Evolutionary conservation across 2,797 vertebrate genomes (phyloP).

Genomic region (Pygocentrus nattereri): DNA sequence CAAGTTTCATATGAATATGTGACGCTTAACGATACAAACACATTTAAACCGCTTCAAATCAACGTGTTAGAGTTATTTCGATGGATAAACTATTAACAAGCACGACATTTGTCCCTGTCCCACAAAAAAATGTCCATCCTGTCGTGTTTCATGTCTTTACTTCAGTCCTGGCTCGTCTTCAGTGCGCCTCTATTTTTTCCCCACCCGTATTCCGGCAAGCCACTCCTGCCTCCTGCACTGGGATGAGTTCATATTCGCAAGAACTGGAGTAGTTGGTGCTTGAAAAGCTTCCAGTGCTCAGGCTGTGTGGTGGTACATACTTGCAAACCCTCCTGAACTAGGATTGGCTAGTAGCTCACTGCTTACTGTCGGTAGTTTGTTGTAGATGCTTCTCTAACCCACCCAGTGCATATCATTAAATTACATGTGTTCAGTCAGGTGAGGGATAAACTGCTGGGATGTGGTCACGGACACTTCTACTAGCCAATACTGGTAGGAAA

Average conservation of each 20-base stretch:
- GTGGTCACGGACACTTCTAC: neutral
- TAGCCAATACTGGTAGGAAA: neutral
- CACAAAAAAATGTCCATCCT: neutral
- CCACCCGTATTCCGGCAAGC: neutral
- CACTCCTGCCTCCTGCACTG: neutral
- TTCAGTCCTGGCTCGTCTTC: conserved; percentile 20
- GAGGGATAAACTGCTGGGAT: neutral
- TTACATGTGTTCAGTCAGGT: neutral
- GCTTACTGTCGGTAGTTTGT: neutral
- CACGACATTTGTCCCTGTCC: conserved; percentile 30
- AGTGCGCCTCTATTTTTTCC: neutral
- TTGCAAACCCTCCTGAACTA: neutral
- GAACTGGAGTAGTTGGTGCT: neutral
- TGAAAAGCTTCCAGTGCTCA: neutral
- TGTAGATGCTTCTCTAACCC: neutral
- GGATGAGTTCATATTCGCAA: neutral
- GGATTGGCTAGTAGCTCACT: neutral
- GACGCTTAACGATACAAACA: conserved; percentile 50
- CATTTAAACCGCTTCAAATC: conserved; percentile 38
- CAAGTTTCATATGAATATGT: neutral
- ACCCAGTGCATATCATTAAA: neutral
- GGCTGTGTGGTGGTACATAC: neutral
- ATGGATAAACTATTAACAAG: conserved; percentile 51
- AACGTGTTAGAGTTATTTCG: conserved; percentile 27
- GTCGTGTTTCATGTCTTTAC: conserved; percentile 12